Evolutionary conservation across 1,140 invertebrate species (phyloP).

Genomic region (Magallana angulata): DNA sequence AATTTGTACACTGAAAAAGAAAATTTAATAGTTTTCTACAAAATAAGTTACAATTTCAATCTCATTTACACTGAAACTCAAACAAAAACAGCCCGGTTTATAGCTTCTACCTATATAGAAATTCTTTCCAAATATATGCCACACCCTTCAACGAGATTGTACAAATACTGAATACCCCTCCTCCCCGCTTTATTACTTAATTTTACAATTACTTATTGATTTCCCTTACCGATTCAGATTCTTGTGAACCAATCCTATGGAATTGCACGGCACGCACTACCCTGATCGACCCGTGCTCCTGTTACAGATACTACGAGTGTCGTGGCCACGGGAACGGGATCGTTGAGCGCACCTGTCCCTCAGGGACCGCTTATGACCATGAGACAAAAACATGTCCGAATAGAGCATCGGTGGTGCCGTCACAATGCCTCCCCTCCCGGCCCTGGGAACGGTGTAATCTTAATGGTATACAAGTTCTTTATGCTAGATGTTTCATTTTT

Average conservation of each 20-base stretch:
- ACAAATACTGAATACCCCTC: no score
- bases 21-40: no score
- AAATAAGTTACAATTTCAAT: no score
- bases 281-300: neutral
- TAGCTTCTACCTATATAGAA: no score
- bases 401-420: neutral
- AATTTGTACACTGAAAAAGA: no score
- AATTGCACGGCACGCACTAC: neutral
- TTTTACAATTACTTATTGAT: no score
- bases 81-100: no score
- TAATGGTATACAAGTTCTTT: neutral
- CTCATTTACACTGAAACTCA: no score
- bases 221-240: neutral
- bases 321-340: neutral
- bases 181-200: no score
- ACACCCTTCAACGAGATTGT: no score
- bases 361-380: neutral
- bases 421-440: neutral
- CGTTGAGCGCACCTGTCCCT: neutral
- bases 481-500: no score
- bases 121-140: no score
- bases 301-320: neutral
- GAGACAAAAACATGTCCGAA: neutral
- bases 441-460: neutral
- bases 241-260: neutral